Evolutionary conservation across 2,113 vertebrate genomes (phyloP).

Genomic region (Dromas ardeola): DNA sequence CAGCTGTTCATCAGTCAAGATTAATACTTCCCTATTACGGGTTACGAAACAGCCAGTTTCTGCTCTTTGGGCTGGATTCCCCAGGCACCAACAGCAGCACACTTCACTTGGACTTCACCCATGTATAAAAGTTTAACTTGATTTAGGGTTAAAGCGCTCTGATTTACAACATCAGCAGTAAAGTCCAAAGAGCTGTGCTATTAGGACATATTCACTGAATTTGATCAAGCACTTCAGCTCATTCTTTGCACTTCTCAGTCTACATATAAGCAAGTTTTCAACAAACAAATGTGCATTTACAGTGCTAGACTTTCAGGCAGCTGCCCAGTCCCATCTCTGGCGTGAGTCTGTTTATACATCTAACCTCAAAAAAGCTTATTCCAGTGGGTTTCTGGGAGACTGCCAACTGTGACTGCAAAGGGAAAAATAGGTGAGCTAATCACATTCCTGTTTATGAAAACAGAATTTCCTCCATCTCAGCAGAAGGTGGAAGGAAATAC

Average conservation of each 20-base stretch:
- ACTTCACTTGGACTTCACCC: neutral
- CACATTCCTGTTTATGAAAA: conserved; percentile 64
- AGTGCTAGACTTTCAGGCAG: neutral
- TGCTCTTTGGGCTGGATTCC: neutral
- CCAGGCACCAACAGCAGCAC: neutral
- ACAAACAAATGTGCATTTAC: neutral
- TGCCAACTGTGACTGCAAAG: conserved; percentile 48
- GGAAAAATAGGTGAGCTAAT: conserved; percentile 56
- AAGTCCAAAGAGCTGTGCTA: neutral
- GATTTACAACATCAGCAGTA: neutral
- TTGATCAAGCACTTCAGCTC: neutral
- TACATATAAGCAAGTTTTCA: neutral
- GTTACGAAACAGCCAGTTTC: neutral
- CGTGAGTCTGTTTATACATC: neutral
- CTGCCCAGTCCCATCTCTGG: neutral
- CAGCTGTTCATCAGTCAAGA: neutral
- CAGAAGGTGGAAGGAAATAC: conserved; percentile 52
- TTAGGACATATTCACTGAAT: neutral
- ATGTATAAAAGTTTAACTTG: neutral
- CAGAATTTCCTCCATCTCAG: conserved; percentile 50
- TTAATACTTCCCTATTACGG: neutral
- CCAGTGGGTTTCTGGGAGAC: conserved; percentile 41
- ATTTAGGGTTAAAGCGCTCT: neutral
- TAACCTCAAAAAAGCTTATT: conserved; percentile 2
- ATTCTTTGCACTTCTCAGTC: neutral